Conservation (phyloP, 2,797 vertebrate species). For the Clarias pachynema region DNA sequence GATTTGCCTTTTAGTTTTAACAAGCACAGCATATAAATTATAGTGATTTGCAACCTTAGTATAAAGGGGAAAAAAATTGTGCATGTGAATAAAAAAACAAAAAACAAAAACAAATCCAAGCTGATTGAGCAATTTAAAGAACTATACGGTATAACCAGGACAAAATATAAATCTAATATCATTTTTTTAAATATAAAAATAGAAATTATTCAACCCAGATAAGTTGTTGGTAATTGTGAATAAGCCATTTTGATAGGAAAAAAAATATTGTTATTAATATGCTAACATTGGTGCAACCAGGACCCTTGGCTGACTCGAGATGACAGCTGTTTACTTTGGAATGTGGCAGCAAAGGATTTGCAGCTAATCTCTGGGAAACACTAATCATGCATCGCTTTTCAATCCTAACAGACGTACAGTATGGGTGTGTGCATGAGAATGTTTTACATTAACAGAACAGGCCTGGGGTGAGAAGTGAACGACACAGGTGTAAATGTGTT, state of each 20-base stretch:
- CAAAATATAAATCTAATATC: not conserved
- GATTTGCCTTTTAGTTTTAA: not conserved
- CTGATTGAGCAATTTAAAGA: not conserved
- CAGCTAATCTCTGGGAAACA: slow-evolving; percentile 57
- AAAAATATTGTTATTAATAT: slow-evolving; percentile 16
- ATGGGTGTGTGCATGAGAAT: slow-evolving; percentile 12
- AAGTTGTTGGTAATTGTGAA: not conserved
- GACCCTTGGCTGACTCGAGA: slow-evolving; percentile 28
- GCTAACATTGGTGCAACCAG: slow-evolving; percentile 24
- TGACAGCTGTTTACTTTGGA: slow-evolving; percentile 60
- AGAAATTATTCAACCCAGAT: no score
- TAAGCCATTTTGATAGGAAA: slow-evolving; percentile 39
- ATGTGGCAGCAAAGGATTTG: slow-evolving; percentile 60
- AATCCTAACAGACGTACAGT: slow-evolving; percentile 26
- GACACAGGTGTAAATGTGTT: not conserved
- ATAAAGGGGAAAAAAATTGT: no score
- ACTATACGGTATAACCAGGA: not conserved
- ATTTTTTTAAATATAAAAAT: no score
- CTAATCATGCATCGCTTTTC: slow-evolving; percentile 47
- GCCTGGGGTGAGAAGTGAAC: slow-evolving; percentile 11
- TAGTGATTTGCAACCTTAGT: not conserved
- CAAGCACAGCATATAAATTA: not conserved
- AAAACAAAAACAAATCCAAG: no score
- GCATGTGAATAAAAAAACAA: not conserved
- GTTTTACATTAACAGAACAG: not conserved